Evolutionary conservation across 2,113 vertebrate species (phyloP), one percentile per base, ranked within the genome.

Genomic region (Empidonax traillii): DNA sequence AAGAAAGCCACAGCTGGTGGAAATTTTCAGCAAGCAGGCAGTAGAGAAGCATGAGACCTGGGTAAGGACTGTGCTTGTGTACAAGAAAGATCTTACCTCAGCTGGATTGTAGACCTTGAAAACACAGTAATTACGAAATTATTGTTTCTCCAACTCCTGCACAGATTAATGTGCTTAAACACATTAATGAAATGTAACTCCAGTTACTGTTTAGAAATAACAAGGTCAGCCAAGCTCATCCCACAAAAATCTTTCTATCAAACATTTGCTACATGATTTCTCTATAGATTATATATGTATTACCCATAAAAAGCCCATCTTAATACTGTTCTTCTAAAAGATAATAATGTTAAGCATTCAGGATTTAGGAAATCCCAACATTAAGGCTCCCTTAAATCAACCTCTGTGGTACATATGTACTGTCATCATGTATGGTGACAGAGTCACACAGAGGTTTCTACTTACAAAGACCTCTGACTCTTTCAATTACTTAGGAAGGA

Each of bases 401-500:
- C 31, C 24, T 76, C 46, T 86, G 35, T 75, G 3, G 0, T 68
- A 62, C 17, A 19, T 55, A 55, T 4, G 10, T 66, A 52, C n/a
- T 73, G 6, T 55, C 35, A 67, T 84, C 37, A 25, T 87, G 20
- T 39, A 31, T 31, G 18, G 39, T 62, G 22, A 80, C 52, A 74
- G 30, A 72, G 37, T 35, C 37, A 85, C 28, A 24, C 1, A 53
- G 30, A 35, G 8, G 62, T 90, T 87, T 94, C 66, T 78, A 89
- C 44, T 86, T 68, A 68, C 43, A 90, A 90, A 69, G 67, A 77
- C 47, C 49, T 90, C 89, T 94, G 63, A 63, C 51, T 90, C 59
- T 63, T 89, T 78, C 62, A 63, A 21, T 88, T 86, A 16, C 85
- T 83, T 85, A 87, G 56, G 67, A 93, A 91, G 59, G 87, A 73